These are phyloP conservation scores for Epizoanthus stellaris DNA, from an alignment of 92 coral and sea anemone species.

Conservation along the genomic window DNA sequence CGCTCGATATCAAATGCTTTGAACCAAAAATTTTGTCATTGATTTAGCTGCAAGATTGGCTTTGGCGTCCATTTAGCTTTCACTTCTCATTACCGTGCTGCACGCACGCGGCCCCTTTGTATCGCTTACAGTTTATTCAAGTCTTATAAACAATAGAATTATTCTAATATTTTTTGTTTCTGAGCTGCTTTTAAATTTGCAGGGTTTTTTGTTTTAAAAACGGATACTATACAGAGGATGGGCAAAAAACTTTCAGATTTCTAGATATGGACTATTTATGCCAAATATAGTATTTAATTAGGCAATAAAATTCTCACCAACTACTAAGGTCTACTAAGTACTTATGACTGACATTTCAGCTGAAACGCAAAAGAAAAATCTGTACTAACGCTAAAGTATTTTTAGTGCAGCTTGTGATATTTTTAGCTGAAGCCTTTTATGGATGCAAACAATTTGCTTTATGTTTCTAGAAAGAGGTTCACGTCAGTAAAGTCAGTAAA, in stretches of 20 bases:
- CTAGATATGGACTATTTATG: background rate
- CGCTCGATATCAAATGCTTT: background rate
- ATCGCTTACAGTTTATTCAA: conserved; percentile 29
- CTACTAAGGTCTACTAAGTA: background rate
- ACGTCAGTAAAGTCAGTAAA: background rate
- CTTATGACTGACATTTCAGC: background rate
- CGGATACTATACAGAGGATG: too few relatives aligned
- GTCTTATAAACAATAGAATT: conserved; percentile 34
- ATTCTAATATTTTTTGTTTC: conserved; percentile 22
- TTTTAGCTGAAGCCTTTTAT: background rate
- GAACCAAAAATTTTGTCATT: background rate
- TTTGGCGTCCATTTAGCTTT: conserved; percentile 15
- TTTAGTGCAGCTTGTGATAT: background rate
- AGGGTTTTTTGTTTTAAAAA: background rate
- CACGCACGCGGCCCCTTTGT: conserved; percentile 25
- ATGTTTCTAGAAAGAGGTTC: background rate
- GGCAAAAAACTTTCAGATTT: background rate
- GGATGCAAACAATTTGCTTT: background rate
- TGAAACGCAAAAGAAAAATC: background rate
- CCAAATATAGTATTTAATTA: too few relatives aligned
- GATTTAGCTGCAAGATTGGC: conserved; percentile 19
- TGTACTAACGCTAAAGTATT: background rate
- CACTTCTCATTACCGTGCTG: conserved; percentile 2
- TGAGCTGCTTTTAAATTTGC: conserved; percentile 4
- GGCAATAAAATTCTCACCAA: too few relatives aligned